Conservation (phyloP, 2,113 vertebrate species). For the Caretta caretta region DNA sequence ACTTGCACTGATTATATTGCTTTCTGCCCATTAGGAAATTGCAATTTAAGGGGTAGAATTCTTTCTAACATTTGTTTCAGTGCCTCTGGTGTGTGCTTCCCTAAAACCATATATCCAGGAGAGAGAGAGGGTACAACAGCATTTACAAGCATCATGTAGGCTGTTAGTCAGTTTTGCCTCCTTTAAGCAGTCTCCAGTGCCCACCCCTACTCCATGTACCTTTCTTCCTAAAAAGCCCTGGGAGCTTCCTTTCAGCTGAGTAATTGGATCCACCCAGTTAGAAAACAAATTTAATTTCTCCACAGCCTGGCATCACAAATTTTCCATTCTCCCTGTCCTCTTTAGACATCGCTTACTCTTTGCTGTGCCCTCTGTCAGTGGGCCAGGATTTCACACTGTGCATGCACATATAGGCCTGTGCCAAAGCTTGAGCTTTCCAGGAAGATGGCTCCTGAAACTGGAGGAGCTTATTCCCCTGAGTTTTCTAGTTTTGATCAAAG, state of each 20-base stretch:
- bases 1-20: neutral
- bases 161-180: neutral
- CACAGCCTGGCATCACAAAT: neutral
- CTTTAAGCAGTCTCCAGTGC: neutral
- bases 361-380: neutral
- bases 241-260: neutral
- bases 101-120: too few relatives aligned
- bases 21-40: neutral
- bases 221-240: neutral
- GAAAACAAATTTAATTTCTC: neutral
- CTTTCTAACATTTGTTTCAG: neutral
- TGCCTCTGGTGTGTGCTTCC: neutral
- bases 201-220: neutral
- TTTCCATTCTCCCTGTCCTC: neutral
- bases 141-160: neutral
- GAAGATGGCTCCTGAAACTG: fast-evolving
- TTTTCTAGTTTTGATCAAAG: neutral
- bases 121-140: neutral
- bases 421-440: neutral
- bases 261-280: neutral
- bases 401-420: neutral
- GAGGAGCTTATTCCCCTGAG: neutral
- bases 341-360: neutral
- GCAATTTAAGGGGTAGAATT: neutral
- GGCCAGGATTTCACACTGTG: neutral